Conservation (phyloP, 2,797 vertebrate genomes). For the Sebastes vulpes region DNA sequence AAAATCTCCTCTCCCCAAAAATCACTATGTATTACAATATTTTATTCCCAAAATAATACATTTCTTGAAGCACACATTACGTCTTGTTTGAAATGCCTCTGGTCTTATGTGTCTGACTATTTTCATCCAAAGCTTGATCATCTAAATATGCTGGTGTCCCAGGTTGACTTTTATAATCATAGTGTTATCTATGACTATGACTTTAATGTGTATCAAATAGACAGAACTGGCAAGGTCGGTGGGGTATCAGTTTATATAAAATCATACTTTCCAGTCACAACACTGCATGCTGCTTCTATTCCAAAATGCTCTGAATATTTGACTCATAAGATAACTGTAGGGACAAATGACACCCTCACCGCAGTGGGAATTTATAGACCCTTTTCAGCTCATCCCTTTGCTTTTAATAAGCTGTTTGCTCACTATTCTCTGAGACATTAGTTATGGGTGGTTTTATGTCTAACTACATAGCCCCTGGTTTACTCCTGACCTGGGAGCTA, state of each 20-base stretch:
- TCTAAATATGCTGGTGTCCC: background rate
- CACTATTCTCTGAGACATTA: background rate
- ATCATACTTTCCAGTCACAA: background rate
- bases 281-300: background rate
- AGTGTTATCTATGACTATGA: background rate
- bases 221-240: background rate
- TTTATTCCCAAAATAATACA: background rate
- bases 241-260: background rate
- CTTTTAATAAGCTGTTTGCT: background rate
- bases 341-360: background rate
- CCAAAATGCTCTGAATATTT: background rate
- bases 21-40: background rate
- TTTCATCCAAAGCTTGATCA: background rate
- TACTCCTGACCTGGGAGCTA: too few relatives aligned
- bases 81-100: background rate
- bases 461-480: background rate
- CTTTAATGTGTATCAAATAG: background rate
- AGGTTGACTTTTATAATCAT: background rate
- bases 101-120: background rate
- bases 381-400: background rate
- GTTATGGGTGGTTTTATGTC: background rate
- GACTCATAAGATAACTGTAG: background rate
- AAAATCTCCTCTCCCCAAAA: background rate
- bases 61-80: background rate
- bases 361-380: background rate